Evolutionary conservation across 2,888 invertebrate genomes (phyloP), one percentile per base, ranked within the genome.

Genomic region (Acleris literana): DNA sequence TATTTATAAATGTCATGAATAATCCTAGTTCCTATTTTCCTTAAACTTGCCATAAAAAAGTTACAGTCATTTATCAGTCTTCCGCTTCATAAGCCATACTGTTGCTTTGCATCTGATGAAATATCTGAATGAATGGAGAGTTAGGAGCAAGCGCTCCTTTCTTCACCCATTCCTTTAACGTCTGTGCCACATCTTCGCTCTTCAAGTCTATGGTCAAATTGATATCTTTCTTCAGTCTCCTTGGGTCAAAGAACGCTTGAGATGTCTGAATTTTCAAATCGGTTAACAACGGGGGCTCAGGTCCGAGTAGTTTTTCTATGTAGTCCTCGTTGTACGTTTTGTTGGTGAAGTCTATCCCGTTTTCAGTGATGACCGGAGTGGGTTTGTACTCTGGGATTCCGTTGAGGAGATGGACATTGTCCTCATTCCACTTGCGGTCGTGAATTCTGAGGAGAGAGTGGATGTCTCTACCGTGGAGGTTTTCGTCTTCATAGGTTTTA

Each of bases 311-410:
- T 0, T 69, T 74, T 0, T 85, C 79, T 0, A 89, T 80, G 5
- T 88, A 90, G 0, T 77, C 63, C 1, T 82, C 80, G 11, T 87
- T 76, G 17, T 89, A 86, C 0, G 56, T 53, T 22, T 76, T 77
- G 54, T 85, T 77, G 0, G 91, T 91, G 60, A 84, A 92, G 48
- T 92, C 92, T 2, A 91, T 87, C 0, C 90, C 90, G 0, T 76
- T 76, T 0, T 69, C 66, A 0, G 84, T 82, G 0, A 84, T 59
- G 0, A 79, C 66, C 0, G 91, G 91, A 0, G 67, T 66, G 0
- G 87, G 86, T 0, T 68, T 64, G 75, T 87, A 90, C 13, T 80
- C 76, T 0, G 87, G 87, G 0, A 77, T 33, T 1, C 66, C 66
- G 0, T 77, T 70, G 0, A 89, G 74, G 3, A 83, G 82, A 7